Base-by-base conservation (phyloP, 2,888 invertebrate genomes). In the Flexamia atlantica region DNA sequence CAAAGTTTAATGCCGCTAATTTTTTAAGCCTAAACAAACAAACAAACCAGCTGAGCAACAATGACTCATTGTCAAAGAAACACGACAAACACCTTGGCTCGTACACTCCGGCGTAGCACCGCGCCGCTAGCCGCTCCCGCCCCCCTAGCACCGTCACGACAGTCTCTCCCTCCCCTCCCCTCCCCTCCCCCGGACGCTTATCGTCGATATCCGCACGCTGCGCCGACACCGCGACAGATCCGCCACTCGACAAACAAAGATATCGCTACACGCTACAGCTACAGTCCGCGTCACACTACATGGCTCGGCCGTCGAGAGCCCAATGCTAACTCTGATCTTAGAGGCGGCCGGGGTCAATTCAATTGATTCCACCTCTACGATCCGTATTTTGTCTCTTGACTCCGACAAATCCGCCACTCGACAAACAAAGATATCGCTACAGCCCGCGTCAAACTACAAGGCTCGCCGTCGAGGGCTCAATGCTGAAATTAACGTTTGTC, bases 141-240 rank as follows among this genome's bases (percentile, higher is more conserved):
- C 3, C 57, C 20, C 7, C 23, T 57, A 20, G 23, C 12, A 14
- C 4, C 20, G 23, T 57, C 3, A 20, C 3, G 46, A 72, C 85
- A 23, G 68, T 82, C 32, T 40, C 79, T 25, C 82, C 57, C 23
- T 76, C 81, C 85, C 46, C 40, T 32, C 46, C 68, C 57, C 60
- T 74, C 32, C 46, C 64, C 23, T 7, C 14, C 30, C 30, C 42
- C n/a, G 20, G 50, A 10, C n/a, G 14, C 53, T 53, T 64, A 64
- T 64, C 64, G 64, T 20, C 64, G 64, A 64, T 64, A 64, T 64
- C 30, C 64, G 64, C 64, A 64, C 64, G 64, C 28, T 30, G 5
- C 1, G 4, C 3, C 23, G 23, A 1, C 20, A 23, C 57, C 57
- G 57, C 20, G 23, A 57, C 57, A 10, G 57, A 57, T 28, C 64